Conservation (phyloP, 2,113 vertebrate genomes). For the Promerops cafer region DNA sequence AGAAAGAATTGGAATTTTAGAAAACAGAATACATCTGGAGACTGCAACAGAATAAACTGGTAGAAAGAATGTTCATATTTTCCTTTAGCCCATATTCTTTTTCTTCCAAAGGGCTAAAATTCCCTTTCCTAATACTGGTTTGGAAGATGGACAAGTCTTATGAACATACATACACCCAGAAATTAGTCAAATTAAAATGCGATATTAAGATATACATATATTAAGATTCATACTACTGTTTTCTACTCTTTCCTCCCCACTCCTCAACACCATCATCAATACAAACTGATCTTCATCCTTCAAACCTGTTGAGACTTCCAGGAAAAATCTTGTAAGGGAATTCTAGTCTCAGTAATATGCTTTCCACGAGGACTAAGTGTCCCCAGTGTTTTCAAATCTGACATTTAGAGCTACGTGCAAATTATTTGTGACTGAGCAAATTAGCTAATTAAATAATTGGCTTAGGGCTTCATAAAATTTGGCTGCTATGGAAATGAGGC, state of each 20-base stretch:
- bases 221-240: neutral
- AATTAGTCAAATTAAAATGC: neutral
- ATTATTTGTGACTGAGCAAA: slow-evolving; percentile 62
- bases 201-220: neutral
- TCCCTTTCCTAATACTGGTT: neutral
- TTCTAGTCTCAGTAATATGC: neutral
- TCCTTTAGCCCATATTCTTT: neutral
- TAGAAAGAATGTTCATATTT: neutral
- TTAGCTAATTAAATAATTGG: slow-evolving; percentile 66
- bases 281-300: neutral
- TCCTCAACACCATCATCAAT: neutral
- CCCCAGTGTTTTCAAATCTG: slow-evolving; percentile 43
- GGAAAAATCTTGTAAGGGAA: neutral
- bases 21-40: neutral
- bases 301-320: neutral
- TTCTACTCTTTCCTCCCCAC: neutral
- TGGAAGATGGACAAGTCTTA: neutral
- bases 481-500: slow-evolving; percentile 47
- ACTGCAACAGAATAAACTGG: neutral
- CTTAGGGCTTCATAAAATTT: slow-evolving; percentile 56
- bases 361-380: slow-evolving; percentile 40
- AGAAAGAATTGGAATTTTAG: neutral
- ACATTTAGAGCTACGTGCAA: slow-evolving; percentile 38
- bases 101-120: neutral
- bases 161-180: rapidly evolving